Percentiles rank a stretch among this genome's conserved stretches.
These are phyloP conservation scores for Polypterus bichir DNA, from an alignment of 2,113 vertebrate species.

Conservation along the genomic window DNA sequence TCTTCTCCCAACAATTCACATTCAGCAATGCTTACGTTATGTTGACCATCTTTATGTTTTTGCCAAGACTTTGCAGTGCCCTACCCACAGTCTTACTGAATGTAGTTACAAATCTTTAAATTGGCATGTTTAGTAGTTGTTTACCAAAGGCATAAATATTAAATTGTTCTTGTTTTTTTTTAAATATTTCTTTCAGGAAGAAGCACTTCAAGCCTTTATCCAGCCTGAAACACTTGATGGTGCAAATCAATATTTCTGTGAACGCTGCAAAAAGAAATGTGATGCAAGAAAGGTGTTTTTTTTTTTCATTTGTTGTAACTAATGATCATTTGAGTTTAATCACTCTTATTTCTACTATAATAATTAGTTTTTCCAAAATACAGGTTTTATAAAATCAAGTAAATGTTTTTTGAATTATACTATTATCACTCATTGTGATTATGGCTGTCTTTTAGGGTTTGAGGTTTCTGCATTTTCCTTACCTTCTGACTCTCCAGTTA, in stretches of 20 bases:
- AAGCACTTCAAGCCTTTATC: constrained; percentile 94
- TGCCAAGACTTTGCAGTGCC: too few relatives aligned
- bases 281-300: constrained; percentile 84
- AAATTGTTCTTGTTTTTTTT: constrained; percentile 25
- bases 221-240: constrained; percentile 95
- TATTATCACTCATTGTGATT: neutral
- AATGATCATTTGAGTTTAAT: neutral
- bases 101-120: too few relatives aligned
- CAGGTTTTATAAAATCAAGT: neutral
- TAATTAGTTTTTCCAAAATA: neutral
- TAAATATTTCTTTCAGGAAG: constrained; percentile 56
- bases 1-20: too few relatives aligned
- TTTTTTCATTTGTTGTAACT: neutral
- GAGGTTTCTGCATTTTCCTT: constrained; percentile 91
- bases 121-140: too few relatives aligned
- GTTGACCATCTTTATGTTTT: too few relatives aligned
- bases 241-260: constrained; percentile 96
- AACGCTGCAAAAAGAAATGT: constrained; percentile 97
- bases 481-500: constrained; percentile 87
- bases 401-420: neutral
- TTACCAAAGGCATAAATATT: constrained; percentile 5
- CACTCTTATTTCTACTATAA: too few relatives aligned
- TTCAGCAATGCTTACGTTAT: too few relatives aligned
- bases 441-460: constrained; percentile 56
- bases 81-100: too few relatives aligned